Percentiles rank a stretch among this genome's conserved stretches.
Evolutionary conservation across 2,113 vertebrate species (phyloP).

Genomic region (Colossoma macropomum): DNA sequence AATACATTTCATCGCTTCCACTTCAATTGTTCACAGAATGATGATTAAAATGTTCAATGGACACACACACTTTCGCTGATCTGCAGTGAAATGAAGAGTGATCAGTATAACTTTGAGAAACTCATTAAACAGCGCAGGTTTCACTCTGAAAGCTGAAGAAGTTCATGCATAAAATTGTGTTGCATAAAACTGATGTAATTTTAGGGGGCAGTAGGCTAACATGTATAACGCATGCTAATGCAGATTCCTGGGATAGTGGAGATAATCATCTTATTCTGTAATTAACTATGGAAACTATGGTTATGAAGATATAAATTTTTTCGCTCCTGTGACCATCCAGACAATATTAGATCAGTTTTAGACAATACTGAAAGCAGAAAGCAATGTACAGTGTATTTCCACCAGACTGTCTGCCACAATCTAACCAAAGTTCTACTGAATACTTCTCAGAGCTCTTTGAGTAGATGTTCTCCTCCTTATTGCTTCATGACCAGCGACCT

Average conservation of each 20-base stretch:
- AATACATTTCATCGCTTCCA: not conserved
- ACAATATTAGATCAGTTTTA: no score
- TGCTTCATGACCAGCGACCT: not conserved
- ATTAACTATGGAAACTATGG: no score
- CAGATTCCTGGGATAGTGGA: not conserved
- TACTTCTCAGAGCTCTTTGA: not conserved
- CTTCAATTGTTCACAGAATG: not conserved
- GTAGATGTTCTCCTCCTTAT: not conserved
- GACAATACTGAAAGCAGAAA: not conserved
- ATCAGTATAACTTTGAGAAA: not conserved
- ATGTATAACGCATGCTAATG: not conserved
- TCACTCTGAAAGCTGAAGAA: not conserved
- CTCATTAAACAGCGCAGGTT: not conserved
- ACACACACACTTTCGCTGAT: not conserved
- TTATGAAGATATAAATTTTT: not conserved
- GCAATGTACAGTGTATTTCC: not conserved
- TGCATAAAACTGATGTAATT: not conserved
- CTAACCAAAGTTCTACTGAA: not conserved
- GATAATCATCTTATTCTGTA: constrained; percentile 32
- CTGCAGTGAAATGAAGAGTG: not conserved
- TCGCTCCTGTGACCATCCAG: not conserved
- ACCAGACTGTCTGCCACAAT: not conserved
- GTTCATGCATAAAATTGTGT: not conserved
- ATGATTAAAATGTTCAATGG: constrained; percentile 12
- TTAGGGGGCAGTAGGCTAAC: not conserved